Evolutionary conservation across 2,888 invertebrate species (phyloP).

Genomic region (Scaptodrosophila latifasciaeformis): DNA sequence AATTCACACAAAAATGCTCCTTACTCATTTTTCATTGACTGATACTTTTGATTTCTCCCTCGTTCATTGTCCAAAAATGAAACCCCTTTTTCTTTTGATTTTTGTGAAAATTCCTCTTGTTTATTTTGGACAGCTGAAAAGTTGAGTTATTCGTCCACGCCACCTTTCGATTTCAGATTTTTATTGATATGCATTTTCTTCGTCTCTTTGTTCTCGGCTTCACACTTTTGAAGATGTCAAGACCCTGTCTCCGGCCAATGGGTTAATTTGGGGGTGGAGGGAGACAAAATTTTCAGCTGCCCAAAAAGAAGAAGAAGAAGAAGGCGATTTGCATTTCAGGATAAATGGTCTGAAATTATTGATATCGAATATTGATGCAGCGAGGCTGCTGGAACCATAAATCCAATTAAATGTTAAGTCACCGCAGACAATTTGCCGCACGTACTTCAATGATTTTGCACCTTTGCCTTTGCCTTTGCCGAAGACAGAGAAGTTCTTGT

Average conservation of each 20-base stretch:
- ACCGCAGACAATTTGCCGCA: constrained; percentile 49
- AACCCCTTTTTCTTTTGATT: constrained; percentile 20
- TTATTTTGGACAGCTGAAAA: constrained; percentile 45
- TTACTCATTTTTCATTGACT: not conserved
- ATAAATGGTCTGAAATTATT: too few relatives aligned
- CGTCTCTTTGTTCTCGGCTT: constrained; percentile 29
- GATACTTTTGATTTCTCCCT: constrained; percentile 13
- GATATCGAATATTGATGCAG: constrained; percentile 50
- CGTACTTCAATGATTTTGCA: constrained; percentile 52
- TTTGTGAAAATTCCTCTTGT: constrained; percentile 2
- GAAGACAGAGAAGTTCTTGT: constrained; percentile 25
- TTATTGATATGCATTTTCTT: constrained; percentile 45
- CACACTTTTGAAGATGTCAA: constrained; percentile 47
- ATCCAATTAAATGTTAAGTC: constrained; percentile 65
- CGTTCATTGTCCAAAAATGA: not conserved
- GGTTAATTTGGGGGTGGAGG: constrained; percentile 67
- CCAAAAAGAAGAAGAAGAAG: too few relatives aligned
- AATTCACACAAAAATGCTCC: too few relatives aligned
- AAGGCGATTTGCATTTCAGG: too few relatives aligned
- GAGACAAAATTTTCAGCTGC: constrained; percentile 5
- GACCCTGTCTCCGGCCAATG: constrained; percentile 31
- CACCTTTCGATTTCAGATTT: constrained; percentile 21
- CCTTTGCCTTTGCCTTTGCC: constrained; percentile 36
- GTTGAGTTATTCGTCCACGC: constrained; percentile 6
- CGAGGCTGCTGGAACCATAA: constrained; percentile 30